Evolutionary conservation across 2,888 invertebrate genomes (phyloP).

Genomic region (Tethea ocularis): DNA sequence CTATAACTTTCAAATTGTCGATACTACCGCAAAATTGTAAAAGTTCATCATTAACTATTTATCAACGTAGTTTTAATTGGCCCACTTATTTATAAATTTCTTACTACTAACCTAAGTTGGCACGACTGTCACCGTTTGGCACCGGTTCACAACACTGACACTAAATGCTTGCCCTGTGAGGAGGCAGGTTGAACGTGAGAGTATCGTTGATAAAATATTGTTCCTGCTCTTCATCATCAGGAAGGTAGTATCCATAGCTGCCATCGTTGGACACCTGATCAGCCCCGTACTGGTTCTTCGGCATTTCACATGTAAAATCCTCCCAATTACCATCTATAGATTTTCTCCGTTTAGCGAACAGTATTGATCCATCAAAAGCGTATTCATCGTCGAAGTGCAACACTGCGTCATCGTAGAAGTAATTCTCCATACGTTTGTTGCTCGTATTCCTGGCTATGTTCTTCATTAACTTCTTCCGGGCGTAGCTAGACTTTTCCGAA

Average conservation of each 20-base stretch:
- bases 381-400: conserved; percentile 78
- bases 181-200: conserved; percentile 72
- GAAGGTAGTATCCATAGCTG: conserved; percentile 76
- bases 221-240: conserved; percentile 69
- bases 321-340: conserved; percentile 70
- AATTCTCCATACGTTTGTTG: conserved; percentile 62
- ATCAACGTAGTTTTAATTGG: conserved; percentile 53
- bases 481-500: conserved; percentile 77
- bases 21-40: conserved; percentile 68
- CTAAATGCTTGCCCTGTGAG: conserved; percentile 80
- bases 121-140: conserved; percentile 21
- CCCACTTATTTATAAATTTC: conserved; percentile 55
- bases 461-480: conserved; percentile 72
- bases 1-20: conserved; percentile 58
- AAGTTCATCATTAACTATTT: conserved; percentile 42
- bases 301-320: conserved; percentile 61
- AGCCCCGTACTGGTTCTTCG: conserved; percentile 44
- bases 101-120: conserved; percentile 42
- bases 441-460: conserved; percentile 75
- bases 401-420: conserved; percentile 79
- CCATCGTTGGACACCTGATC: conserved; percentile 74
- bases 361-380: conserved; percentile 75
- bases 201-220: conserved; percentile 76
- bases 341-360: conserved; percentile 79
- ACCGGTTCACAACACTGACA: conserved; percentile 34